phyloP scores from a whole-genome alignment of 2,888 invertebrate species.

The Parnassius glacialis region DNA sequence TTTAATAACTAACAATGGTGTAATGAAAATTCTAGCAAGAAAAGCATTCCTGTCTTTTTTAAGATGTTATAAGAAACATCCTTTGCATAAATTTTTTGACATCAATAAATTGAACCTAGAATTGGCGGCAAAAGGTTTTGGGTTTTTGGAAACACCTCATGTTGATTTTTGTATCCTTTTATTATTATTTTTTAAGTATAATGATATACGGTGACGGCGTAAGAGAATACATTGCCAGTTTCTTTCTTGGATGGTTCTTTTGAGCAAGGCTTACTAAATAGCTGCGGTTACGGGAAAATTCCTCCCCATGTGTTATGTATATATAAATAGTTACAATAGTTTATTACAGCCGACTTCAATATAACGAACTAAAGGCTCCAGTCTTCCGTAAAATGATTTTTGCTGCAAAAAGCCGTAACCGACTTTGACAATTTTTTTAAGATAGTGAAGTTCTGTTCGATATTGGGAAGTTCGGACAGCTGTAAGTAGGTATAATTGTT shows the following conservation, averaged over 20 bases:
- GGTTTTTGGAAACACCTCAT: slow-evolving; percentile 94
- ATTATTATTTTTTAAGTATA: slow-evolving; percentile 17
- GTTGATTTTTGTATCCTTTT: slow-evolving; percentile 91
- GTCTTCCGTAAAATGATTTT: no score
- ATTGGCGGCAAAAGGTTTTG: slow-evolving; percentile 94
- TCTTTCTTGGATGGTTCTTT: no score
- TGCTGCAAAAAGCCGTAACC: no score
- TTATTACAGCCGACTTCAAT: no score
- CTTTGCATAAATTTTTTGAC: slow-evolving; percentile 94
- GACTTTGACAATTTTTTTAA: no score
- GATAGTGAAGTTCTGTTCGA: neutral
- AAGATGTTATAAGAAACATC: slow-evolving; percentile 96
- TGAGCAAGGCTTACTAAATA: neutral
- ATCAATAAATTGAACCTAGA: slow-evolving; percentile 92
- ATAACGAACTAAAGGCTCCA: no score
- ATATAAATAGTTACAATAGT: no score
- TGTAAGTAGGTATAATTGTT: neutral
- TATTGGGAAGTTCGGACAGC: neutral
- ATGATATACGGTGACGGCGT: no score
- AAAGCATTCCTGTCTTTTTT: slow-evolving; percentile 97
- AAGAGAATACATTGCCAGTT: no score
- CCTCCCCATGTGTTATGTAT: no score
- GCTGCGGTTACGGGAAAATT: no score
- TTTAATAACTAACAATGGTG: slow-evolving; percentile 94
- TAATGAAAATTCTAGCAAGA: slow-evolving; percentile 93